Evolutionary conservation across 2,113 vertebrate species (phyloP).

Genomic region (Tapirus terrestris): DNA sequence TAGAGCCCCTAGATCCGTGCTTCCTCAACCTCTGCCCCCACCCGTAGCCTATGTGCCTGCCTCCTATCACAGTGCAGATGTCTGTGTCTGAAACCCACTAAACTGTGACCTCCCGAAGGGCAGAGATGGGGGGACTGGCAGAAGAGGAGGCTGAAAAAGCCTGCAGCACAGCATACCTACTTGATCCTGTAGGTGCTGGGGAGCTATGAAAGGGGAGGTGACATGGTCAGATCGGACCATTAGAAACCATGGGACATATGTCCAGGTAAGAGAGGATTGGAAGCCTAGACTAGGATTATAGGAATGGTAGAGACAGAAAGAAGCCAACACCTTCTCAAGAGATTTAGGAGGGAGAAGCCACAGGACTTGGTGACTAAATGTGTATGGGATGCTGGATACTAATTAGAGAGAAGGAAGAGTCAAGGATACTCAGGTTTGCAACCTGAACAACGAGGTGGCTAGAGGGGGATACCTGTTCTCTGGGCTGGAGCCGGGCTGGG

Average conservation of each 20-base stretch:
- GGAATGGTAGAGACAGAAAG: background rate
- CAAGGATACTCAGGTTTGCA: background rate
- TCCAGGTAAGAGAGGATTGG: background rate
- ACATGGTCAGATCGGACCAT: background rate
- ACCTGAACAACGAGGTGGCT: background rate
- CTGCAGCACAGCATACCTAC: background rate
- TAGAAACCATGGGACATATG: background rate
- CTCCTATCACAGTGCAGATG: background rate
- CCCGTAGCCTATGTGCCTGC: background rate
- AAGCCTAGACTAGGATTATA: background rate
- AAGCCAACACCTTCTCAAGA: conserved; percentile 16
- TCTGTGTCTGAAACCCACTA: conserved; percentile 14
- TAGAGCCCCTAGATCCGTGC: background rate
- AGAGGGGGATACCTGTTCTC: background rate
- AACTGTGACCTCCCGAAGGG: background rate
- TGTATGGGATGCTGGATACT: background rate
- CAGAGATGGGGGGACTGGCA: background rate
- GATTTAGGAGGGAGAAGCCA: background rate
- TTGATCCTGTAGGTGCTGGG: background rate
- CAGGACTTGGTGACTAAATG: background rate
- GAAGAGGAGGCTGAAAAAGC: background rate
- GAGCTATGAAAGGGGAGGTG: background rate
- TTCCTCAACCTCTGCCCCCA: background rate
- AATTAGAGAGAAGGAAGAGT: background rate
- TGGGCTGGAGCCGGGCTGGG: background rate